Evolutionary conservation across 2,888 invertebrate species (phyloP), one percentile per base, ranked within the genome.

Genomic region (Amphiduros pacificus): DNA sequence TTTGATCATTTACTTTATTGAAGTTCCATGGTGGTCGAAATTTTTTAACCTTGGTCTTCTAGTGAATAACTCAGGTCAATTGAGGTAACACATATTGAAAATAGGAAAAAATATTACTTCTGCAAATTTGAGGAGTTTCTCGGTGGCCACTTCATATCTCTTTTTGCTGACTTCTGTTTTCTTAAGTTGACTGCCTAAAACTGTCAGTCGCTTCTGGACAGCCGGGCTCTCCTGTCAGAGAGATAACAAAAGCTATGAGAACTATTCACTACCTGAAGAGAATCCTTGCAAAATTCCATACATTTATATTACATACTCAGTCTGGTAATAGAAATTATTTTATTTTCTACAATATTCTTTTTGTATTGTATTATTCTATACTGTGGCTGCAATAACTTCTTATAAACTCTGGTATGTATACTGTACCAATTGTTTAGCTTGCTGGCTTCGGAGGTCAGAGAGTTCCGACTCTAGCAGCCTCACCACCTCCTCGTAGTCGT

Each of bases 401-500:
- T 17, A 11, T 36, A 11, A 9, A 36, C 36, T 17, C 11, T 9
- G 17, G 17, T 36, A 36, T 36, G 36, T 11, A 36, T 36, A 36
- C 44, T 9, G n/a, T 9, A 55, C 59, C 59, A 59, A 31, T 28
- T 32, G 28, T 11, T 44, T 59, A 41, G 20, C 9, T 22, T 60
- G 54, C 40, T 60, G 56, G 2, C 36, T 28, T 41, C 51, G 51
- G 36, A 78, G 70, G 52, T 77, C 72, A 9, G 73, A 67, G 17
- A 79, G 73, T 61, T 81, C 78, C 14, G 72, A 71, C 62, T 81
- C 80, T 56, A 81, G 70, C 44, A 76, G 65, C 9, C 72, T 70
- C 3, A 81, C 74, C 3, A 80, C 80, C 56, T 78, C 76, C 62
- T 78, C 80, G 62, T 80, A 81, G 58, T 80, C 80, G 49, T 76